Conservation (phyloP, 2,113 vertebrate genomes). For the Meriones unguiculatus region DNA sequence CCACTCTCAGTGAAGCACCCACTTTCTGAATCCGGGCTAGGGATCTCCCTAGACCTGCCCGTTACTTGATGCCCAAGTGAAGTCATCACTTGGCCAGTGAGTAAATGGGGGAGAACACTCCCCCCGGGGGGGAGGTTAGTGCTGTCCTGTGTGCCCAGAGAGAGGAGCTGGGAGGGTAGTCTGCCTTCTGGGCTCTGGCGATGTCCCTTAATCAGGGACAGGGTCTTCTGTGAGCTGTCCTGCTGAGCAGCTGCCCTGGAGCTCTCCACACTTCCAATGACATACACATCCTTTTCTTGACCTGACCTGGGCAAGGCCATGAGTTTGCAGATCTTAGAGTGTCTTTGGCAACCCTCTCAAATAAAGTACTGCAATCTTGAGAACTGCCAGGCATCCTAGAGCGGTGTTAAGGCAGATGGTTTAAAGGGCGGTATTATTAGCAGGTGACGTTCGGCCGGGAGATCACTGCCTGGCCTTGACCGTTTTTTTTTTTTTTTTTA, state of each 20-base stretch:
- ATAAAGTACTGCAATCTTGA: background rate
- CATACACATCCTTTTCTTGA: background rate
- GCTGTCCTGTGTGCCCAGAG: background rate
- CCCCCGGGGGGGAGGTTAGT: fast-evolving
- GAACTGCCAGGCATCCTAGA: background rate
- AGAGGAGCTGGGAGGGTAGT: background rate
- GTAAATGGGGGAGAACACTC: background rate
- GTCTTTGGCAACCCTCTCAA: background rate
- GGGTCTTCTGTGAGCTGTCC: background rate
- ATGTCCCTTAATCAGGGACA: background rate
- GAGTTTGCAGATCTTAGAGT: background rate
- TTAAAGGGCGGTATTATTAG: background rate
- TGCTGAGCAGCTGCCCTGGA: background rate
- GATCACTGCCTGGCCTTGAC: background rate
- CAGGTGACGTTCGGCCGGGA: background rate
- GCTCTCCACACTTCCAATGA: background rate
- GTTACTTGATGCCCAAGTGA: background rate
- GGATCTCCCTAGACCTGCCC: background rate
- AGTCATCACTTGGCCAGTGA: background rate
- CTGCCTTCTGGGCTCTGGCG: background rate
- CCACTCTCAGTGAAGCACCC: background rate
- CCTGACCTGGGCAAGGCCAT: too few species aligned
- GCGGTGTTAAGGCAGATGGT: background rate
- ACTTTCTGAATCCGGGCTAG: background rate
- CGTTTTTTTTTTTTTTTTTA: background rate